Percentiles rank a stretch among this genome's conserved stretches.
Conservation (phyloP, 1,140 invertebrate species). For the Euura saliciscinereae region DNA sequence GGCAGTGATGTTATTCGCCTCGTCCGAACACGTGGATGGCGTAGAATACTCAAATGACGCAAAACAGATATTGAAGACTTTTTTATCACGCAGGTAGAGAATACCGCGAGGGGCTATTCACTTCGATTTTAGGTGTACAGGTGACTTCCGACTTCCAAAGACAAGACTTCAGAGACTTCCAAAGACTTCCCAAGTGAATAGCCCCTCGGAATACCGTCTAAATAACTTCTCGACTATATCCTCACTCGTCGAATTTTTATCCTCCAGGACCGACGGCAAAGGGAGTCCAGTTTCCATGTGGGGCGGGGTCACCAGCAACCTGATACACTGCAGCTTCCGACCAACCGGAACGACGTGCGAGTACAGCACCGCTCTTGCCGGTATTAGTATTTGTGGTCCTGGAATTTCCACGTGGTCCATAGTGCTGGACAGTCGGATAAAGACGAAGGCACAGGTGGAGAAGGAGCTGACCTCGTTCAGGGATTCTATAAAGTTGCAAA, state of each 20-base stretch:
- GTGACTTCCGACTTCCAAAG: too few species aligned
- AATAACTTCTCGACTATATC: neutral
- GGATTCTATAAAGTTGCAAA: conserved; percentile 41
- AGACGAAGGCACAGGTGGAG: conserved; percentile 34
- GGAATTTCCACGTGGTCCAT: conserved; percentile 47
- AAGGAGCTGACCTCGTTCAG: conserved; percentile 36
- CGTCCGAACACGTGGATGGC: too few species aligned
- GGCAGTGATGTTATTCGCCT: conserved; percentile 8
- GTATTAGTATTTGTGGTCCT: conserved; percentile 40
- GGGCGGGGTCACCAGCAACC: conserved; percentile 40
- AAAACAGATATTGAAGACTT: neutral
- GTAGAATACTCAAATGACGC: neutral
- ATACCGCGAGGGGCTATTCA: neutral
- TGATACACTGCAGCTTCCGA: conserved; percentile 29
- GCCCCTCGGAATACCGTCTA: conserved; percentile 2
- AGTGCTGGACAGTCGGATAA: conserved; percentile 33
- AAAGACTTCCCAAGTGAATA: too few species aligned
- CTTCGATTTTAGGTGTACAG: too few species aligned
- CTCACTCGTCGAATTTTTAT: conserved; percentile 21
- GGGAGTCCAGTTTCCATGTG: conserved; percentile 34
- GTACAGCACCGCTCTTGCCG: conserved; percentile 26
- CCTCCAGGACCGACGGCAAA: conserved; percentile 20
- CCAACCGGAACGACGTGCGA: conserved; percentile 15
- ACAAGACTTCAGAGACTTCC: conserved; percentile 8
- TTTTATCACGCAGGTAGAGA: conserved; percentile 10